phyloP scores from a whole-genome alignment of 2,888 invertebrate species.

The Chalcosyrphus nemorum region DNA sequence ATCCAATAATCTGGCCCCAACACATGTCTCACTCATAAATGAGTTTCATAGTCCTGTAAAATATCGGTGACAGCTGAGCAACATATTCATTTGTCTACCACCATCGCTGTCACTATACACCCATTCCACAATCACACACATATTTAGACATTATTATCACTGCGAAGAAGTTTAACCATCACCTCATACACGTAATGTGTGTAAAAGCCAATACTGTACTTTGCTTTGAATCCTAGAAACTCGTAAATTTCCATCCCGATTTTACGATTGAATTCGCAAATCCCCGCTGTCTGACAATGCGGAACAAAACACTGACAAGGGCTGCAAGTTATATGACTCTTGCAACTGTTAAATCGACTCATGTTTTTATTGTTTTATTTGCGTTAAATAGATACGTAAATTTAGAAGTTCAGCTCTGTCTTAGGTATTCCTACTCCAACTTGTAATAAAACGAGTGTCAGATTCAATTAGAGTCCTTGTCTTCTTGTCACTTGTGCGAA shows the following conservation, averaged over 20 bases:
- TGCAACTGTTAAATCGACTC: slow-evolving; percentile 71
- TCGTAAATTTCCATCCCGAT: slow-evolving; percentile 67
- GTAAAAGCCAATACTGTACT: slow-evolving; percentile 50
- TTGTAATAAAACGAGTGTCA: slow-evolving; percentile 67
- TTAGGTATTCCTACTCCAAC: slow-evolving; percentile 3
- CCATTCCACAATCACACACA: slow-evolving; percentile 33
- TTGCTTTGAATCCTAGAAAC: slow-evolving; percentile 18
- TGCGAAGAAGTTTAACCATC: slow-evolving; percentile 24
- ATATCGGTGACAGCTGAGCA: slow-evolving; percentile 69
- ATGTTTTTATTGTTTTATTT: slow-evolving; percentile 72
- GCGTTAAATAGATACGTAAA: slow-evolving; percentile 72
- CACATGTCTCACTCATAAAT: slow-evolving; percentile 73
- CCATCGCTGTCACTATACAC: neutral
- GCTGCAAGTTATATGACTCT: slow-evolving; percentile 68
- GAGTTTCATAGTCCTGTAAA: slow-evolving; percentile 64
- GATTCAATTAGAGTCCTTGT: slow-evolving; percentile 70
- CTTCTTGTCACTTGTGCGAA: slow-evolving; percentile 43
- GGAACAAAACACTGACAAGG: slow-evolving; percentile 62
- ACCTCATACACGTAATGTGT: slow-evolving; percentile 27
- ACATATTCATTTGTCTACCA: slow-evolving; percentile 62
- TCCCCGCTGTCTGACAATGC: slow-evolving; percentile 54
- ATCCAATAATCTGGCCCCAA: slow-evolving; percentile 50
- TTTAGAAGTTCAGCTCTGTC: slow-evolving; percentile 28
- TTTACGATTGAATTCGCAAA: slow-evolving; percentile 73
- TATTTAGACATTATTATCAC: slow-evolving; percentile 69